These are phyloP conservation scores for Anodontia alba DNA, from an alignment of 2,888 invertebrate species.

Conservation along the genomic window DNA sequence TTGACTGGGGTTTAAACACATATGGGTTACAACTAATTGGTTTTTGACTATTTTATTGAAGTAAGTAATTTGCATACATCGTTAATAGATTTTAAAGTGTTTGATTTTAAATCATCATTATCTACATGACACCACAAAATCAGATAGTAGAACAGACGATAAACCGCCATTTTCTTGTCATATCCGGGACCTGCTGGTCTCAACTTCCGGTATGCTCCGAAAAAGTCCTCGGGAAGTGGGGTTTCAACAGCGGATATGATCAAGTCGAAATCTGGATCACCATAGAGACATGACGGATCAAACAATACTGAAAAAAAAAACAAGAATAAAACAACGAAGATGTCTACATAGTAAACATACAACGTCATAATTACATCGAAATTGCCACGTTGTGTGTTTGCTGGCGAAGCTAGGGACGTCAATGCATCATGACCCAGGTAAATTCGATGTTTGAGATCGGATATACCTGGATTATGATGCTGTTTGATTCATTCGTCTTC, in stretches of 20 bases:
- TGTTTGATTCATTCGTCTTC: too few relatives aligned
- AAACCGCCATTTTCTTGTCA: background rate
- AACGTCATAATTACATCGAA: too few relatives aligned
- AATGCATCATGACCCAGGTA: too few relatives aligned
- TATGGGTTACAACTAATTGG: too few relatives aligned
- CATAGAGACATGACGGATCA: slow-evolving; percentile 19
- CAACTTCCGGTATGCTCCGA: slow-evolving; percentile 3
- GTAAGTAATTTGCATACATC: background rate
- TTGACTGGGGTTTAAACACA: too few relatives aligned
- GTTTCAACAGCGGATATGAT: background rate
- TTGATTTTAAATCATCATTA: background rate
- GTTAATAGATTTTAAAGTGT: slow-evolving; percentile 7
- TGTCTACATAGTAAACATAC: too few relatives aligned
- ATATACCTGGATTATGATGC: too few relatives aligned
- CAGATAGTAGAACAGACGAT: slow-evolving; percentile 19
- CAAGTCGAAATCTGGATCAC: slow-evolving; percentile 17
- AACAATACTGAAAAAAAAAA: slow-evolving; percentile 15
- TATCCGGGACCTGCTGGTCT: background rate
- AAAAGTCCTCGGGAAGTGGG: background rate
- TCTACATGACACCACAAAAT: slow-evolving; percentile 21
- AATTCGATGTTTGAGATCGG: too few relatives aligned
- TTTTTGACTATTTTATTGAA: background rate
- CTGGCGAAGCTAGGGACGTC: too few relatives aligned
- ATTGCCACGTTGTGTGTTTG: too few relatives aligned
- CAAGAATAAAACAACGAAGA: too few relatives aligned